These are phyloP conservation scores for Trichomalopsis sarcophagae DNA, from an alignment of 1,140 invertebrate genomes.

Conservation along the genomic window DNA sequence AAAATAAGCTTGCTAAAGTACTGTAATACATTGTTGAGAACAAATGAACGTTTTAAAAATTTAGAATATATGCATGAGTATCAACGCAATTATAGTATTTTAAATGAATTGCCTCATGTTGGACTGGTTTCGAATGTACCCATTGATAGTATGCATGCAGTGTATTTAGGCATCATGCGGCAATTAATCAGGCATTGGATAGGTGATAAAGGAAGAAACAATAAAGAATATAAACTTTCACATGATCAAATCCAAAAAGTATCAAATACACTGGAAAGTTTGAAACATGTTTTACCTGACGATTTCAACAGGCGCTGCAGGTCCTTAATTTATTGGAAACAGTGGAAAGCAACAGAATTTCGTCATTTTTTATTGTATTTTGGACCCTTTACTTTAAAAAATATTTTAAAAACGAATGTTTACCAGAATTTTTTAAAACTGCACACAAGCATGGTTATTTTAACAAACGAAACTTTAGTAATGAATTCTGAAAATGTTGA, in stretches of 20 bases:
- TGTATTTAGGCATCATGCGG: not conserved
- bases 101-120: conserved; percentile 32
- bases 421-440: not conserved
- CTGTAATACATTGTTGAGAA: not conserved
- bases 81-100: conserved; percentile 15
- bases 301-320: conserved; percentile 22
- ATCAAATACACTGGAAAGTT: conserved; percentile 14
- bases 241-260: not conserved
- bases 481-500: not conserved
- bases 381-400: not conserved
- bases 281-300: not conserved
- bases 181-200: not conserved
- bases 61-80: not conserved
- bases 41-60: conserved; percentile 17
- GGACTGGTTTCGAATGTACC: conserved; percentile 11
- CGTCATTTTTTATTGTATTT: not conserved
- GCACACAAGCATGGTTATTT: conserved; percentile 11
- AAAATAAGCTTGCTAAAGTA: not conserved
- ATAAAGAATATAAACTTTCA: not conserved
- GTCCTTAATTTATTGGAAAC: conserved; percentile 16
- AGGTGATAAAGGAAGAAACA: not conserved
- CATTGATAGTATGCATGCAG: conserved; percentile 19
- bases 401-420: not conserved
- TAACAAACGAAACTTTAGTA: not conserved
- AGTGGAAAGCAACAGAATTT: conserved; percentile 33